These are phyloP conservation scores for Solenodon paradoxus DNA, from an alignment of 2,113 vertebrate genomes.

Conservation along the genomic window DNA sequence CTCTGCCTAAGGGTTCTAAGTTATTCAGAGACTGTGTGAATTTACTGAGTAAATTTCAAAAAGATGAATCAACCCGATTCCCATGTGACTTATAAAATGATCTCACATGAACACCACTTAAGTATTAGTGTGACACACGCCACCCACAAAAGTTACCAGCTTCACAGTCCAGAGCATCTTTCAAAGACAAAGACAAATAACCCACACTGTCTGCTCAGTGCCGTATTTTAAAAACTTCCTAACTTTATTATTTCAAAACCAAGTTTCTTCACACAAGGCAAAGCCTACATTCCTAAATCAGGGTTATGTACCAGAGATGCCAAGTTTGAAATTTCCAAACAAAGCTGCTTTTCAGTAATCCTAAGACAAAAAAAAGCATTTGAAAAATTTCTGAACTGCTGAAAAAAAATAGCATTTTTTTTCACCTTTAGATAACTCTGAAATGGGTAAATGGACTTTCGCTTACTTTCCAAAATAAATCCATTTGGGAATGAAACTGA, in stretches of 20 bases:
- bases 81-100: constrained; percentile 10
- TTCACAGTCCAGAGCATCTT: background rate
- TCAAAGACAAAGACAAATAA: constrained; percentile 63
- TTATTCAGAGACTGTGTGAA: background rate
- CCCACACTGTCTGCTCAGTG: background rate
- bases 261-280: constrained; percentile 68
- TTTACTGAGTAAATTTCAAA: background rate
- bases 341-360: constrained; percentile 72
- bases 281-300: constrained; percentile 61
- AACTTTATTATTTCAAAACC: constrained; percentile 67
- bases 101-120: constrained; percentile 12
- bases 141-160: constrained; percentile 2
- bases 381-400: constrained; percentile 64
- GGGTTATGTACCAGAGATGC: constrained; percentile 56
- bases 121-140: background rate
- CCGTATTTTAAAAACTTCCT: constrained; percentile 60
- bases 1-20: background rate
- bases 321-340: constrained; percentile 65
- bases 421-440: constrained; percentile 64
- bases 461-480: constrained; percentile 72
- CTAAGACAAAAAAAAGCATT: constrained; percentile 64
- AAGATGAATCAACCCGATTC: background rate
- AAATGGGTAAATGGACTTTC: constrained; percentile 55
- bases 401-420: constrained; percentile 30
- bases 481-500: constrained; percentile 32